Evolutionary conservation across 2,888 invertebrate species (phyloP).

Genomic region (Ischnus inquisitorius): DNA sequence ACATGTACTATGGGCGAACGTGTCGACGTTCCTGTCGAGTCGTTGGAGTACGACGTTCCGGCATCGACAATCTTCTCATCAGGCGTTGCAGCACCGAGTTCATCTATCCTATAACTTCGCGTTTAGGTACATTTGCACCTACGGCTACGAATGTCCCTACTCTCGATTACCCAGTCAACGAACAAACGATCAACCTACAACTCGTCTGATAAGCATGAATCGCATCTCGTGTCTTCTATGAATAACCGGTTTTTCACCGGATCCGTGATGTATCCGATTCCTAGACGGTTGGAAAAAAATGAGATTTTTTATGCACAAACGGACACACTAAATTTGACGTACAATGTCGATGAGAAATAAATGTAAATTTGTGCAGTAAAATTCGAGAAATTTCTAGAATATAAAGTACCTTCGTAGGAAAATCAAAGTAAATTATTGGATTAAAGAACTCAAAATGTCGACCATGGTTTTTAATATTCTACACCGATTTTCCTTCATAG

Average conservation of each 20-base stretch:
- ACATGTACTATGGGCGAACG: not conserved
- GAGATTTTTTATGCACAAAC: too few relatives aligned
- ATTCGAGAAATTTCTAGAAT: too few relatives aligned
- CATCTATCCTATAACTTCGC: slow-evolving; percentile 8
- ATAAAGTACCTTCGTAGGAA: too few relatives aligned
- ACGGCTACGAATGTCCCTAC: not conserved
- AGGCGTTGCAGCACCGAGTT: slow-evolving; percentile 20
- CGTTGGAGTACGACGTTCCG: not conserved
- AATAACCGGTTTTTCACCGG: not conserved
- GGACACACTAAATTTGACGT: too few relatives aligned
- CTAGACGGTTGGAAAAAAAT: too few relatives aligned
- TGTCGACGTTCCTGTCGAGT: slow-evolving; percentile 10
- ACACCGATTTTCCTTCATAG: too few relatives aligned
- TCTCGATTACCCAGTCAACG: not conserved
- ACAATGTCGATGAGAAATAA: too few relatives aligned
- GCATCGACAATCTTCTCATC: slow-evolving; percentile 37
- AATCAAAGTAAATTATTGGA: too few relatives aligned
- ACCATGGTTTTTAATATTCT: too few relatives aligned
- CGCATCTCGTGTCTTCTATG: not conserved
- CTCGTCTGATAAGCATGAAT: not conserved
- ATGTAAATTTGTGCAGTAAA: too few relatives aligned
- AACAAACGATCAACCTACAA: not conserved
- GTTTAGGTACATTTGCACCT: not conserved
- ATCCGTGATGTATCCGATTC: not conserved
- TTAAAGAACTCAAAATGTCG: too few relatives aligned